These are phyloP conservation scores for Drosophila erecta DNA, from an alignment of 1,140 invertebrate species.

Conservation along the genomic window DNA sequence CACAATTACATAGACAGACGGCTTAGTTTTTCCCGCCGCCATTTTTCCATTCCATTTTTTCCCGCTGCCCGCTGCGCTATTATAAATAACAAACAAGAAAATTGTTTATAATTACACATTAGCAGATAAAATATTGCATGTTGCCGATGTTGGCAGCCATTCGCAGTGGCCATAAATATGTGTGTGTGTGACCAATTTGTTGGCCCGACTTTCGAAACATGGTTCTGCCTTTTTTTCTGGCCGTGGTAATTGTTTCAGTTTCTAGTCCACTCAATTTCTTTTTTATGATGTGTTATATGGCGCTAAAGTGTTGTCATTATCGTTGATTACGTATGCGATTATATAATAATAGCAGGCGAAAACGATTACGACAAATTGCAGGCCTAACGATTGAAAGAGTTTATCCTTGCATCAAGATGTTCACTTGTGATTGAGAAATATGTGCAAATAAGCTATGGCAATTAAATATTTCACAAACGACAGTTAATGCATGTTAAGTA, in stretches of 20 bases:
- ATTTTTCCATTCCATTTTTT: neutral
- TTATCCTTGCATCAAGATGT: conserved; percentile 3
- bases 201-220: conserved; percentile 36
- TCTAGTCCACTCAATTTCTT: conserved; percentile 14
- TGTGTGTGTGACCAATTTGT: conserved; percentile 31
- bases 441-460: conserved; percentile 1
- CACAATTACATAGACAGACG: conserved; percentile 45
- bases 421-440: neutral
- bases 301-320: conserved; percentile 76
- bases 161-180: conserved; percentile 24
- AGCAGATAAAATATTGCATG: conserved; percentile 74
- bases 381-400: neutral
- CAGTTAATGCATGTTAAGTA: conserved; percentile 1
- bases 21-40: conserved; percentile 11
- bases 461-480: conserved; percentile 3
- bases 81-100: conserved; percentile 78
- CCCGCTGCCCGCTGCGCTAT: conserved; percentile 30
- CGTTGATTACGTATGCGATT: conserved; percentile 62
- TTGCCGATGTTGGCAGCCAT: conserved; percentile 27
- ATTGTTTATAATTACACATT: conserved; percentile 83
- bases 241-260: conserved; percentile 52
- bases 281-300: conserved; percentile 66
- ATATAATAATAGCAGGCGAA: conserved; percentile 56
- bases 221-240: conserved; percentile 5
- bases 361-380: conserved; percentile 21